These are phyloP conservation scores for Apodemus agrarius DNA, from an alignment of 2,797 vertebrate genomes.

Conservation along the genomic window DNA sequence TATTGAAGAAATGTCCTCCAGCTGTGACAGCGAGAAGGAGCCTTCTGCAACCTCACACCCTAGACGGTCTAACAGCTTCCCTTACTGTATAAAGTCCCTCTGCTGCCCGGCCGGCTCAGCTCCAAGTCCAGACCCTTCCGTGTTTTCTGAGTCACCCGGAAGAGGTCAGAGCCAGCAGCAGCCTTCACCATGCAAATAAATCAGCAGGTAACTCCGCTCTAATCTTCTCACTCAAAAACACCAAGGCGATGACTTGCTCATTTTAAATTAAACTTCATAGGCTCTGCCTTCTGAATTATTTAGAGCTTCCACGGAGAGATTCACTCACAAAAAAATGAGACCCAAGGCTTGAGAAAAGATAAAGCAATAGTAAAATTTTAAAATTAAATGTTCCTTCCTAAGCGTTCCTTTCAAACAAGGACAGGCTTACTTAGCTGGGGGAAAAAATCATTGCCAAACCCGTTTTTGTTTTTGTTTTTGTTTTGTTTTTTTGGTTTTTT, in stretches of 20 bases:
- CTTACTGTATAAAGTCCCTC: background rate
- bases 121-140: background rate
- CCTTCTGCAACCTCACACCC: background rate
- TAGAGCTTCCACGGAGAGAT: background rate
- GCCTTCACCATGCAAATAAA: slow-evolving; percentile 15
- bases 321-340: slow-evolving; percentile 38
- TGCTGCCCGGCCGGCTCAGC: too few species aligned
- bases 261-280: slow-evolving; percentile 52
- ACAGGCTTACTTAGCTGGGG: slow-evolving; percentile 60
- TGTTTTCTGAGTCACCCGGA: background rate
- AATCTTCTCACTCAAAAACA: slow-evolving; percentile 30
- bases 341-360: background rate
- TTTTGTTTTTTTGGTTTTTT: too few species aligned
- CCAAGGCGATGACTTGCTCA: slow-evolving; percentile 4
- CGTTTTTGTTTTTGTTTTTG: background rate
- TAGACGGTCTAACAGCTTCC: background rate
- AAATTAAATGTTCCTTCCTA: slow-evolving; percentile 50
- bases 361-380: background rate
- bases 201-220: slow-evolving; percentile 33
- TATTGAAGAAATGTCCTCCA: background rate
- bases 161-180: background rate
- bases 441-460: background rate
- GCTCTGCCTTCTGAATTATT: slow-evolving; percentile 20
- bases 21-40: too few species aligned
- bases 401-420: slow-evolving; percentile 53